Percentiles rank a stretch among this genome's conserved stretches.
Conservation (phyloP, 1,140 invertebrate genomes). For the Leptinotarsa defecta region DNA sequence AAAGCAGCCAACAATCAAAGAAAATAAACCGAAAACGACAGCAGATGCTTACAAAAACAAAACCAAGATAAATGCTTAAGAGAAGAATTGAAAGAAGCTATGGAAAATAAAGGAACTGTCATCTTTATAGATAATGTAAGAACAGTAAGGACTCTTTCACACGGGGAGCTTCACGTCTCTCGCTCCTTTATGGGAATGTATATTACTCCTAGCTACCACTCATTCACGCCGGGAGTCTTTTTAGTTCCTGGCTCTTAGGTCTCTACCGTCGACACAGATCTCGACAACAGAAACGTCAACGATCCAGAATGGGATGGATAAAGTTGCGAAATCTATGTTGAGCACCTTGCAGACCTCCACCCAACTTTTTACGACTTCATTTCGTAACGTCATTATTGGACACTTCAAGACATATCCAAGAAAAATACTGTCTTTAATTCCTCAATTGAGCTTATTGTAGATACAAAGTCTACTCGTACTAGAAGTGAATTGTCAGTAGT, state of each 20-base stretch:
- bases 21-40: no score
- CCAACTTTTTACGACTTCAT: neutral
- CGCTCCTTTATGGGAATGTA: no score
- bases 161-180: no score
- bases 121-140: no score
- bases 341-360: no score
- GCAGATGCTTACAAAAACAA: neutral
- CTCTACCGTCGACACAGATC: no score
- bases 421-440: neutral
- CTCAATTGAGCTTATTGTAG: neutral
- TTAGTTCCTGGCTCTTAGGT: no score
- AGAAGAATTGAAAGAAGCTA: neutral
- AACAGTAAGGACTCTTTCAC: neutral
- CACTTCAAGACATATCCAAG: neutral
- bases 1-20: neutral
- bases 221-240: no score
- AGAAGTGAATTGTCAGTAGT: neutral
- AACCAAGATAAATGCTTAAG: neutral
- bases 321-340: no score
- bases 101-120: neutral
- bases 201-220: no score
- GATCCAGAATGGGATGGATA: no score
- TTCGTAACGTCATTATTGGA: neutral
- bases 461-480: neutral
- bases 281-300: no score